phyloP scores from a whole-genome alignment of 53 echinoderm and acorn worm species.

The Antedon mediterranea region DNA sequence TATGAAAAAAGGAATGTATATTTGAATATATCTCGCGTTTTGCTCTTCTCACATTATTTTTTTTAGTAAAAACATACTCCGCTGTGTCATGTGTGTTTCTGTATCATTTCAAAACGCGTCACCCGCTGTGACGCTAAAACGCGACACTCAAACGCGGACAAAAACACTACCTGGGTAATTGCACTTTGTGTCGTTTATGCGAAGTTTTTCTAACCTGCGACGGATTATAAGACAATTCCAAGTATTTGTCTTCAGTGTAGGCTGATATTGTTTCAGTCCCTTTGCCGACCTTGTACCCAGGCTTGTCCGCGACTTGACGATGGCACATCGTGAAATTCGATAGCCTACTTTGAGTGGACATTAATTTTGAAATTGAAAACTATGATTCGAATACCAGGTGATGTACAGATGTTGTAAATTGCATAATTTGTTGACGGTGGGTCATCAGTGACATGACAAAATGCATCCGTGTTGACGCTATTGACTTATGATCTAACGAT shows the following conservation, averaged over 20 bases:
- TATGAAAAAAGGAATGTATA: too few species aligned
- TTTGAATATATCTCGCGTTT: neutral
- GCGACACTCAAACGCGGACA: neutral
- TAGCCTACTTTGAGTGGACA: neutral
- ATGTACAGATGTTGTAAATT: neutral
- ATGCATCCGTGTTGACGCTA: neutral
- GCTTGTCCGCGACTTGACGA: neutral
- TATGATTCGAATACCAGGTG: neutral
- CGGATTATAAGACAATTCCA: neutral
- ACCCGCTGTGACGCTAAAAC: neutral
- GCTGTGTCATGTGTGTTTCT: neutral
- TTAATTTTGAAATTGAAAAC: neutral
- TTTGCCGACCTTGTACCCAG: slow-evolving; percentile 1
- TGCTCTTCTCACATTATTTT: neutral
- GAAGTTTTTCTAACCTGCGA: neutral
- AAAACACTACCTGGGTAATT: neutral
- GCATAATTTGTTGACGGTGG: neutral
- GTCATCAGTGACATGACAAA: neutral
- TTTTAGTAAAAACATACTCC: neutral
- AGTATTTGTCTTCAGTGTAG: neutral
- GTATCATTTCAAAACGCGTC: neutral
- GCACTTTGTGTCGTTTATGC: neutral
- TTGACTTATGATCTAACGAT: too few species aligned
- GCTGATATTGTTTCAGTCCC: neutral
- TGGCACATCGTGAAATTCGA: neutral